Evolutionary conservation across 2,888 invertebrate species (phyloP), one percentile per base, ranked within the genome.

Genomic region (Hydriomena furcata): DNA sequence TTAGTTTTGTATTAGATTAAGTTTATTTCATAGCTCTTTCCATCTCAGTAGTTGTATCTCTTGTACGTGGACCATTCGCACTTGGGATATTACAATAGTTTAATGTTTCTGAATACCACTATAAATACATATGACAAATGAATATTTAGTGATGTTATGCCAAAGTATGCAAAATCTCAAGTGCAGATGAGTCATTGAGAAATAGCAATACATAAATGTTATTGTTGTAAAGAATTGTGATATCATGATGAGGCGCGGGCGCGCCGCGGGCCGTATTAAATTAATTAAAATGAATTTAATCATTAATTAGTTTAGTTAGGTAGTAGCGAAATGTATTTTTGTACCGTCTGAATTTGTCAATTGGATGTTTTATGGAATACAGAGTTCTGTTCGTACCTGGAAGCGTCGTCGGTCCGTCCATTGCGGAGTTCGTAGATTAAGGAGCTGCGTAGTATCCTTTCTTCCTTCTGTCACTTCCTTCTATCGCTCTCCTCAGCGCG

Each of bases 281-380:
- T 50, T 61, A 60, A 53, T 53, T 65, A 60, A 58, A 63, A 71
- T 69, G 68, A 76, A 72, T 73, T 71, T 74, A 73, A 63, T 66
- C 66, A 61, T 69, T 81, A 82, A 60, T 69, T 82, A 83, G 79
- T 83, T 84, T 77, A 82, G 71, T 80, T 84, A 84, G 79, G 66
- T 73, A 62, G 79, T 86, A 85, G 82, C 68, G 75, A 84, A 74
- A 84, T 81, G 79, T 89, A 88, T 88, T 88, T 88, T 88, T 88
- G 80, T 88, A 88, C 71, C 67, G 71, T 73, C 71, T 65, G 67
- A 71, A 65, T 71, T 70, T 72, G 85, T 84, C 86, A 84, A 85
- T 84, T 84, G 74, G 66, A 68, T 68, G 44, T 57, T 49, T 54
- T 61, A 69, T 71, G 66, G 68, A 58, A 56, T 60, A 64, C 60